A percentile compares a stretch with the other conserved stretches of the same genome.
These are phyloP conservation scores for Magallana gigas DNA, from an alignment of 1,140 invertebrate species.

Conservation along the genomic window DNA sequence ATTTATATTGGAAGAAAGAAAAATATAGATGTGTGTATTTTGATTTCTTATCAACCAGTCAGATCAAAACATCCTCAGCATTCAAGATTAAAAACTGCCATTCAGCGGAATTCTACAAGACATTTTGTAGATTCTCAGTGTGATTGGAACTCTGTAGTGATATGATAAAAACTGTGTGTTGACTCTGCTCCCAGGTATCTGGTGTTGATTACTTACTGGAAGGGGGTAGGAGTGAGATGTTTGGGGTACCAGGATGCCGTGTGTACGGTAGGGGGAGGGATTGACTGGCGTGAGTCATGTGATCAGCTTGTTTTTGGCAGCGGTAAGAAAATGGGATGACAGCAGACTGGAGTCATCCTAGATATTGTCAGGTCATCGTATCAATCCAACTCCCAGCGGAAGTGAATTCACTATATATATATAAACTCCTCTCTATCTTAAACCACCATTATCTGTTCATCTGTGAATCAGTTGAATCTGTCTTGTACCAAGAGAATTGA, in stretches of 20 bases:
- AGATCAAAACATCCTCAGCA: slow-evolving; percentile 39
- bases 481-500: too few species aligned
- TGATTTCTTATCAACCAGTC: slow-evolving; percentile 3
- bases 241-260: slow-evolving; percentile 1
- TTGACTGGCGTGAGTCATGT: slow-evolving; percentile 6
- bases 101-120: not conserved
- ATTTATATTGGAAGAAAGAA: not conserved
- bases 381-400: too few species aligned
- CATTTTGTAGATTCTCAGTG: not conserved
- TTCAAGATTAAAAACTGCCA: slow-evolving; percentile 17
- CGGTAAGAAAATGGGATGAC: not conserved
- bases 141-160: slow-evolving; percentile 6
- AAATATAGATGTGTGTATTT: slow-evolving; percentile 23
- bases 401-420: too few species aligned
- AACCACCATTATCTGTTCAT: too few species aligned
- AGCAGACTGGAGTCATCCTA: not conserved
- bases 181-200: not conserved
- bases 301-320: not conserved
- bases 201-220: slow-evolving; percentile 5
- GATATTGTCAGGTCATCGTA: too few species aligned
- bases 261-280: not conserved
- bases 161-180: not conserved
- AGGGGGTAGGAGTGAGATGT: slow-evolving; percentile 2
- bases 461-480: too few species aligned
- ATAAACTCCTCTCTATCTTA: too few species aligned